Evolutionary conservation across 2,888 invertebrate species (phyloP).

Genomic region (Julus scanicus): DNA sequence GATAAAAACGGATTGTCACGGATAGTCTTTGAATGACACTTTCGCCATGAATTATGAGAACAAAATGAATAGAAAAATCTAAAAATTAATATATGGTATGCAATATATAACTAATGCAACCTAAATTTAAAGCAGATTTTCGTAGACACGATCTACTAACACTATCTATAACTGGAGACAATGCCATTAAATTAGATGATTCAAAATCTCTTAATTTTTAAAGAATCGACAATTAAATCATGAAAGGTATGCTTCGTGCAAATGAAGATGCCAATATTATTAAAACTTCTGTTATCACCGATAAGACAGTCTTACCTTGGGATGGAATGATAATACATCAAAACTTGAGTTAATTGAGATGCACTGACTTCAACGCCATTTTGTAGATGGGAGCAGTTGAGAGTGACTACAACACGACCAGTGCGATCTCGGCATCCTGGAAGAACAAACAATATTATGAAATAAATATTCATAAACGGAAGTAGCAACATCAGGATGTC

Average conservation of each 20-base stretch:
- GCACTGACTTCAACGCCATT: slow-evolving; percentile 71
- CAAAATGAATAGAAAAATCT: slow-evolving; percentile 61
- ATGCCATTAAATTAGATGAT: too few species aligned
- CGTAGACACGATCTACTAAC: too few species aligned
- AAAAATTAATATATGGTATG: not conserved
- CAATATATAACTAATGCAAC: too few species aligned
- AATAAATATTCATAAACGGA: slow-evolving; percentile 20
- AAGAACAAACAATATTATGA: slow-evolving; percentile 64
- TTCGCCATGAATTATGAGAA: slow-evolving; percentile 66
- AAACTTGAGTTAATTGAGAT: slow-evolving; percentile 76
- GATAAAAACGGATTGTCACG: too few species aligned
- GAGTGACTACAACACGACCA: slow-evolving; percentile 75
- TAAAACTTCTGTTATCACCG: not conserved
- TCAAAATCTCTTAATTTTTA: too few species aligned
- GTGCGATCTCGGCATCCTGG: slow-evolving; percentile 76
- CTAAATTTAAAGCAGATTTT: too few species aligned
- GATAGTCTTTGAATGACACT: slow-evolving; percentile 63
- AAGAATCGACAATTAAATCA: too few species aligned
- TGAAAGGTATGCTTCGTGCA: too few species aligned
- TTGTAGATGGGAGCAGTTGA: slow-evolving; percentile 72
- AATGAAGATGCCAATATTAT: too few species aligned
- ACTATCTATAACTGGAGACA: too few species aligned
- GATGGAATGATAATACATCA: slow-evolving; percentile 78
- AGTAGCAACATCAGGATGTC: not conserved
- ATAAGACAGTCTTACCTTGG: slow-evolving; percentile 72